Evolutionary conservation across 1,140 invertebrate genomes (phyloP).

Genomic region (Scylla paramamosain): DNA sequence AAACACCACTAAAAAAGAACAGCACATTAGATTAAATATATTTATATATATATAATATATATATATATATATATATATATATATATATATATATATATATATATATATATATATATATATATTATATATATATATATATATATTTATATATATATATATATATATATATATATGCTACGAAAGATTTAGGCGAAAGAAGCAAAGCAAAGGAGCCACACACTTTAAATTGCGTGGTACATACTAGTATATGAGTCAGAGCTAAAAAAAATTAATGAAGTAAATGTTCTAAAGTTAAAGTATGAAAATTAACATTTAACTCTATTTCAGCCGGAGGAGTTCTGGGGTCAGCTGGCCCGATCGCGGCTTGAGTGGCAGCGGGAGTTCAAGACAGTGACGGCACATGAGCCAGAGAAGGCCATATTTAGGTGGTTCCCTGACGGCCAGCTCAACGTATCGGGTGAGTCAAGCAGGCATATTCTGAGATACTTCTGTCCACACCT

Average conservation of each 20-base stretch:
- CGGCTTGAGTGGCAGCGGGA: constrained; percentile 81
- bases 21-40: too few species aligned
- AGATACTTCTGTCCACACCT: too few species aligned
- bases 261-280: too few species aligned
- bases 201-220: too few species aligned
- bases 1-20: too few species aligned
- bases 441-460: constrained; percentile 82
- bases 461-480: neutral
- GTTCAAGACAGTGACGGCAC: constrained; percentile 80
- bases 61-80: constrained; percentile 32
- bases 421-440: constrained; percentile 80
- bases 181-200: neutral
- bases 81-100: constrained; percentile 32
- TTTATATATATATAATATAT: neutral
- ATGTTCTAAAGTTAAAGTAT: too few species aligned
- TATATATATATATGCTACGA: too few species aligned
- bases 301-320: neutral
- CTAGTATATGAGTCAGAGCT: too few species aligned
- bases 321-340: constrained; percentile 81
- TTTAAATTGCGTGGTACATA: too few species aligned
- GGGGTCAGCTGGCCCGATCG: constrained; percentile 80
- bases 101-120: neutral
- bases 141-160: too few species aligned
- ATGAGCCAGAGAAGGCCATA: constrained; percentile 80
- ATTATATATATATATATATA: too few species aligned